Percentiles rank a stretch among this genome's conserved stretches.
Conservation (phyloP, 2,113 vertebrate genomes). For the Chauna torquata region DNA sequence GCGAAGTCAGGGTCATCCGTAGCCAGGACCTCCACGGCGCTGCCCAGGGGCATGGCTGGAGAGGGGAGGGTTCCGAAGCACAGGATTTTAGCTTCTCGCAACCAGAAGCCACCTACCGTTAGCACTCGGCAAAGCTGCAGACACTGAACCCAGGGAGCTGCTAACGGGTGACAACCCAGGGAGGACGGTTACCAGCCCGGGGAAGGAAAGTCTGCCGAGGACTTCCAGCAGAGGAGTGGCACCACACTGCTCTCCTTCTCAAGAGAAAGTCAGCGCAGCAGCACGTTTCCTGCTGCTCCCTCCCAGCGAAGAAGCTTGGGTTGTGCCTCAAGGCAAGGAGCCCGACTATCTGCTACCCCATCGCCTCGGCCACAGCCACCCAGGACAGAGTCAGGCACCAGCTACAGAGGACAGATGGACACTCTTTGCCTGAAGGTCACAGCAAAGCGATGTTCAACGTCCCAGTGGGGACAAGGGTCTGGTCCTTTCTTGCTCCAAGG, state of each 20-base stretch:
- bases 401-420: neutral
- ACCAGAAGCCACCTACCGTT: neutral
- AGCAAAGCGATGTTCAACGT: neutral
- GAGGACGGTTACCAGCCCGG: neutral
- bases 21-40: conserved; percentile 87
- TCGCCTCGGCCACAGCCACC: neutral
- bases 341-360: neutral
- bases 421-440: neutral
- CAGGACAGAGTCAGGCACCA: neutral
- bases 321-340: neutral
- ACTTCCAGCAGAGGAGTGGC: neutral
- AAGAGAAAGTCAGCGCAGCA: neutral
- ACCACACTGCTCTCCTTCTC: neutral
- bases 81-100: neutral
- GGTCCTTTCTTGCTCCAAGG: neutral
- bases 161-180: neutral
- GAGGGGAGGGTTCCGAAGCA: neutral
- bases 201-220: too few relatives aligned
- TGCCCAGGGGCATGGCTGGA: conserved; percentile 88
- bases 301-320: neutral
- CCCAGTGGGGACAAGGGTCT: neutral
- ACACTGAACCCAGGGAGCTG: neutral
- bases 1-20: conserved; percentile 86
- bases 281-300: neutral
- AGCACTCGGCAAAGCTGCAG: neutral